Percentiles rank a stretch among this genome's conserved stretches.
Evolutionary conservation across 2,888 invertebrate species (phyloP).

Genomic region (Yponomeuta cagnagella): DNA sequence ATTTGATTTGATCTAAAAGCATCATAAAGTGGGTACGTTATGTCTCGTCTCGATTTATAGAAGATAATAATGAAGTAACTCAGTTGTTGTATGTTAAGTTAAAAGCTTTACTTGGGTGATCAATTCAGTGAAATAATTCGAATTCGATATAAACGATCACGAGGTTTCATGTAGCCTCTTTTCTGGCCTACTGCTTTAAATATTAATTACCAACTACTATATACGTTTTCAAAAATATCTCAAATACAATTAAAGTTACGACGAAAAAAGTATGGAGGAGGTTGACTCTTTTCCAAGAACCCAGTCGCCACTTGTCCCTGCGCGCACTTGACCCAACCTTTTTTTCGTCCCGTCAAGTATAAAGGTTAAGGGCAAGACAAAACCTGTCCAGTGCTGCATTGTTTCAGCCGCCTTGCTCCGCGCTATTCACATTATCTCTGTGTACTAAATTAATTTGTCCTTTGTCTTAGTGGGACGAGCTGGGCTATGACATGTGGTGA

Average conservation of each 20-base stretch:
- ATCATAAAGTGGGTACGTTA: too few species aligned
- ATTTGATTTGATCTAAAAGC: too few species aligned
- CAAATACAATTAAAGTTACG: too few species aligned
- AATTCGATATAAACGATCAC: too few species aligned
- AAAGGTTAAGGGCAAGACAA: slow-evolving; percentile 59
- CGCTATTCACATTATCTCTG: slow-evolving; percentile 74
- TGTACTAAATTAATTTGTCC: slow-evolving; percentile 76
- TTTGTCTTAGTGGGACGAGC: slow-evolving; percentile 65
- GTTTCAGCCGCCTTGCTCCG: slow-evolving; percentile 76
- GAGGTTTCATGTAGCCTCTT: too few species aligned
- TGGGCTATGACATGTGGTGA: slow-evolving; percentile 48
- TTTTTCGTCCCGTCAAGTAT: slow-evolving; percentile 35
- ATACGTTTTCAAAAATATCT: too few species aligned
- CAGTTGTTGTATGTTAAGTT: too few species aligned
- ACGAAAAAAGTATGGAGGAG: background rate
- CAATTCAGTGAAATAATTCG: too few species aligned
- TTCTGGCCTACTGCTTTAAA: background rate
- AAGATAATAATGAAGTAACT: too few species aligned
- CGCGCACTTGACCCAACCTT: slow-evolving; percentile 10
- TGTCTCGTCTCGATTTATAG: too few species aligned
- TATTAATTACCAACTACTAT: background rate
- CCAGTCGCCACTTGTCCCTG: background rate
- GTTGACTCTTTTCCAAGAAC: background rate
- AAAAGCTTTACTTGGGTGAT: too few species aligned
- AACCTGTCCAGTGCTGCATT: slow-evolving; percentile 60